A percentile compares a stretch with the other conserved stretches of the same genome.
These are phyloP conservation scores for Drosophila gaucha DNA, from an alignment of 2,888 invertebrate genomes.

Conservation along the genomic window DNA sequence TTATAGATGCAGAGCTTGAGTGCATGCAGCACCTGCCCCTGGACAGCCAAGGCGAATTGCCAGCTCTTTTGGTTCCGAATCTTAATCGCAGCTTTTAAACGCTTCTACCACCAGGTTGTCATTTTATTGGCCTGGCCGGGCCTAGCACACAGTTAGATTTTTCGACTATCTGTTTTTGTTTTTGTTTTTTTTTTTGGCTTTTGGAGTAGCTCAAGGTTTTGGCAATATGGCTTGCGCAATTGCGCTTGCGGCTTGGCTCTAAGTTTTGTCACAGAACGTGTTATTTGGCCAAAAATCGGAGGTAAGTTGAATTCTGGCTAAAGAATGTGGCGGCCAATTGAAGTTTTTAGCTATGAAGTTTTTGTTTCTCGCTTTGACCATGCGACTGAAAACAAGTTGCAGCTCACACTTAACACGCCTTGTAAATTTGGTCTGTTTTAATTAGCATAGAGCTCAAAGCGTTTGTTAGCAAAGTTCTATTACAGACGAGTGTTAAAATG, in stretches of 20 bases:
- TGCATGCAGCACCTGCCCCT: slow-evolving; percentile 27
- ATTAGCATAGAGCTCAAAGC: slow-evolving; percentile 21
- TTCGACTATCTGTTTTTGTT: slow-evolving; percentile 18
- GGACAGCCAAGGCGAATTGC: slow-evolving; percentile 12
- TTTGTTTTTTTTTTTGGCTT: slow-evolving; percentile 36
- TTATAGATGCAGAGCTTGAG: slow-evolving; percentile 2
- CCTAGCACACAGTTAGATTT: slow-evolving; percentile 27
- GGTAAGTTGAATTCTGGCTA: slow-evolving; percentile 60
- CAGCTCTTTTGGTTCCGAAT: slow-evolving; percentile 10
- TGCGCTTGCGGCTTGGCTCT: slow-evolving; percentile 29
- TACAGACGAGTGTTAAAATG: slow-evolving; percentile 9
- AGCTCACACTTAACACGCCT: slow-evolving; percentile 11
- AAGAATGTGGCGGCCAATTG: slow-evolving; percentile 74
- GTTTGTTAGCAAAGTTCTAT: slow-evolving; percentile 12
- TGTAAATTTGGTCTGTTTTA: slow-evolving; percentile 21
- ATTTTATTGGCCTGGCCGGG: slow-evolving; percentile 56
- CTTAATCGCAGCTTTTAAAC: slow-evolving; percentile 20
- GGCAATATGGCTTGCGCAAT: slow-evolving; percentile 69
- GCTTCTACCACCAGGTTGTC: slow-evolving; percentile 34
- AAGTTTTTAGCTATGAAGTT: slow-evolving; percentile 15
- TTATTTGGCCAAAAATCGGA: slow-evolving; percentile 65
- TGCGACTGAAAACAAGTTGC: slow-evolving; percentile 12
- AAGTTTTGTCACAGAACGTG: slow-evolving; percentile 53
- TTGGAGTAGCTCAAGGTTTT: slow-evolving; percentile 75
- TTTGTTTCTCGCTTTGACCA: slow-evolving; percentile 4